These are phyloP conservation scores for Cheilinus undulatus DNA, from an alignment of 2,113 vertebrate species.

Conservation along the genomic window DNA sequence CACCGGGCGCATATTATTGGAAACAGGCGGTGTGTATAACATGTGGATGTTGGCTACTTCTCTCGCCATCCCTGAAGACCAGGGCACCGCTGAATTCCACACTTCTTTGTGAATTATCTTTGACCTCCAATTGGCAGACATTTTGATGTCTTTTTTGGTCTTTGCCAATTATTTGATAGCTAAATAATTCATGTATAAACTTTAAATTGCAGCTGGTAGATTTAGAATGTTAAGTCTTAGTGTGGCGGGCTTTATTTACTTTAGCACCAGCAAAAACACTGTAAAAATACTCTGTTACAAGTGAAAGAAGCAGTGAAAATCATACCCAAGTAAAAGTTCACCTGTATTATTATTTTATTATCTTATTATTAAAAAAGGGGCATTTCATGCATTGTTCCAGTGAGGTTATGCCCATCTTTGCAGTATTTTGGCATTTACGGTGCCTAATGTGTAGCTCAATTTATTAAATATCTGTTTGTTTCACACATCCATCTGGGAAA, in stretches of 20 bases:
- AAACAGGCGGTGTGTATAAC: conserved; percentile 77
- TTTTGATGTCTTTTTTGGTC: conserved; percentile 22
- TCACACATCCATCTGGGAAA: too few species aligned
- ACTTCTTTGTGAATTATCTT: conserved; percentile 67
- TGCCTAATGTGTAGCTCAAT: too few species aligned
- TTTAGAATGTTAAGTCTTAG: conserved; percentile 1
- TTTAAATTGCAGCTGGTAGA: conserved; percentile 5
- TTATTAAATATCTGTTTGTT: too few species aligned
- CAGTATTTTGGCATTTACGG: too few species aligned
- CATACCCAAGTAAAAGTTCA: too few species aligned
- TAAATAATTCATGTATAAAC: conserved; percentile 14
- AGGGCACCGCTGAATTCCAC: conserved; percentile 56
- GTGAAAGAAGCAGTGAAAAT: too few species aligned
- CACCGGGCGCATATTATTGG: conserved; percentile 75
- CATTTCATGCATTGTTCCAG: too few species aligned
- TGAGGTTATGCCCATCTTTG: too few species aligned
- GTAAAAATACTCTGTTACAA: background rate
- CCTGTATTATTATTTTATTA: too few species aligned
- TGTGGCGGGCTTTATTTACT: background rate
- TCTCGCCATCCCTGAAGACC: conserved; percentile 64
- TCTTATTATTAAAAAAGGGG: too few species aligned
- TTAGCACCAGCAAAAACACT: background rate
- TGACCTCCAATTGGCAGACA: conserved; percentile 50
- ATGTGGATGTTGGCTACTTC: conserved; percentile 75
- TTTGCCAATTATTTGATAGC: conserved; percentile 35